phyloP scores from a whole-genome alignment of 2,888 invertebrate genomes.

The Drosophila eohydei region DNA sequence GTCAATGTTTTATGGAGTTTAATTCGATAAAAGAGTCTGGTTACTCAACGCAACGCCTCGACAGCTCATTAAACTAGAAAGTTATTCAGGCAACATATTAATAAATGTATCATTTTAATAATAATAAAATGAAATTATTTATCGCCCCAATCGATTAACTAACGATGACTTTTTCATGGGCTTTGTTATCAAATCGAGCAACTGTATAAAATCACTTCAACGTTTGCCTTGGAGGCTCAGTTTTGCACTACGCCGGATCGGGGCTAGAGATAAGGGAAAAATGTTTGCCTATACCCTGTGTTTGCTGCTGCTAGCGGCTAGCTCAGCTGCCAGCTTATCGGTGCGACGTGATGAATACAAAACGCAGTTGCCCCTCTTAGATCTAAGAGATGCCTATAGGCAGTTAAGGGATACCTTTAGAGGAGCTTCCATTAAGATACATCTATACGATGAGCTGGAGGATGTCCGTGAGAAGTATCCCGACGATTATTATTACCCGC shows the following conservation, averaged over 20 bases:
- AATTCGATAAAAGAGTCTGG: background rate
- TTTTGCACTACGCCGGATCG: background rate
- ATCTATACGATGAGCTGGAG: background rate
- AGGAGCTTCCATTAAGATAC: background rate
- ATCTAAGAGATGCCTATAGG: background rate
- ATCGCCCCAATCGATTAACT: background rate
- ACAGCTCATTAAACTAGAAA: conserved; percentile 33
- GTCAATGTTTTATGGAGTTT: background rate
- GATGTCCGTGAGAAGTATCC: background rate
- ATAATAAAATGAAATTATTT: background rate
- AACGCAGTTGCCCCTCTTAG: background rate
- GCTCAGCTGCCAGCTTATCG: background rate
- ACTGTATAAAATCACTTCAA: conserved; percentile 1
- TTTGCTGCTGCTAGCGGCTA: background rate
- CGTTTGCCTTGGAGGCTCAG: background rate
- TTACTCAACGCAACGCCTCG: background rate
- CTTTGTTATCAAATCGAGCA: background rate
- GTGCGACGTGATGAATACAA: background rate
- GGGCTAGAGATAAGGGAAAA: background rate
- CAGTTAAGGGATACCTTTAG: background rate
- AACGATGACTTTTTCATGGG: too few relatives aligned
- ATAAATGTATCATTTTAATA: background rate
- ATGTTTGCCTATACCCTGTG: conserved; percentile 7
- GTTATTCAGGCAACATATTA: conserved; percentile 13
- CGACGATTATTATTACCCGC: background rate